Evolutionary conservation across 1,140 invertebrate species (phyloP).

Genomic region (Nasonia vitripennis): DNA sequence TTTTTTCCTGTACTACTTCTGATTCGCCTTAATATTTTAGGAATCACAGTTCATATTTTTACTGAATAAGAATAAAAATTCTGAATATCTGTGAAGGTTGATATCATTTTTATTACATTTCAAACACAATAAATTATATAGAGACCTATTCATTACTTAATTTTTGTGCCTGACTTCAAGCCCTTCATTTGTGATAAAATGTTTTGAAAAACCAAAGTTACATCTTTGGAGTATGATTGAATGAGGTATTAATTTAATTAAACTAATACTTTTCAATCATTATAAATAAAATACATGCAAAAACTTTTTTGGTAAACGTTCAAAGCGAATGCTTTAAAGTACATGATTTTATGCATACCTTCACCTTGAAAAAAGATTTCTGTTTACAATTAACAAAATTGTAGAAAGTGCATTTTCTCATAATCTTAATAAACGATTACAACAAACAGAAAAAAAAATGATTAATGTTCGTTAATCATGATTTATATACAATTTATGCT

Average conservation of each 20-base stretch:
- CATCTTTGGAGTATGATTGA: slow-evolving; percentile 44
- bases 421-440: slow-evolving; percentile 37
- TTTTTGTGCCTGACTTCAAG: slow-evolving; percentile 27
- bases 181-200: slow-evolving; percentile 21
- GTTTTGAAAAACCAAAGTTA: slow-evolving; percentile 35
- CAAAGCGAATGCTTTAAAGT: slow-evolving; percentile 36
- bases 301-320: slow-evolving; percentile 47
- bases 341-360: slow-evolving; percentile 29
- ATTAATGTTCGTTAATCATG: slow-evolving; percentile 13
- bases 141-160: slow-evolving; percentile 13
- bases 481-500: slow-evolving; percentile 41
- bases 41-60: slow-evolving; percentile 53
- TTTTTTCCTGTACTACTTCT: slow-evolving; percentile 36
- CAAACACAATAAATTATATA: slow-evolving; percentile 44
- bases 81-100: slow-evolving; percentile 33
- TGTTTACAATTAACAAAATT: slow-evolving; percentile 6
- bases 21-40: slow-evolving; percentile 51
- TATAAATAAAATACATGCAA: slow-evolving; percentile 15
- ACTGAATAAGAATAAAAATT: slow-evolving; percentile 47
- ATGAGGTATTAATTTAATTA: slow-evolving; percentile 29
- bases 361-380: slow-evolving; percentile 42
- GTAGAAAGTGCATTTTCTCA: slow-evolving; percentile 24
- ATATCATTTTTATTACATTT: slow-evolving; percentile 30
- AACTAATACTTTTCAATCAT: slow-evolving; percentile 1
- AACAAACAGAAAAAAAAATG: slow-evolving; percentile 29